phyloP scores from a whole-genome alignment of 2,888 invertebrate genomes.

The Aspidiotus destructor region DNA sequence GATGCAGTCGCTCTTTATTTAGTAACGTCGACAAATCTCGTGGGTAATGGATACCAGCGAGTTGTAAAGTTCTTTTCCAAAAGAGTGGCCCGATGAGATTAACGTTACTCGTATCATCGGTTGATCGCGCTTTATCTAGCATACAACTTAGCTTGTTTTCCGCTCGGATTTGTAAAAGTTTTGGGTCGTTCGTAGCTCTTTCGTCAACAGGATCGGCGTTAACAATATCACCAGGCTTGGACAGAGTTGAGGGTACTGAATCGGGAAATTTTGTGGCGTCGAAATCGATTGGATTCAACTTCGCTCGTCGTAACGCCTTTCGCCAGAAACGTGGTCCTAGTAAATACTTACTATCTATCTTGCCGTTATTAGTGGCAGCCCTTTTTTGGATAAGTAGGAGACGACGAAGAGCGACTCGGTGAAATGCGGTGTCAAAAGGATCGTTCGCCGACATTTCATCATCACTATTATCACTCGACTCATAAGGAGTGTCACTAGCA shows the following conservation, averaged over 20 bases:
- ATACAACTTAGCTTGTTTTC: constrained; percentile 13
- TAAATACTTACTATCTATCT: constrained; percentile 18
- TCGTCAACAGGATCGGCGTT: background rate
- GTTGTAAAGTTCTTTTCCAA: constrained; percentile 18
- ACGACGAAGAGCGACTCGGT: constrained; percentile 13
- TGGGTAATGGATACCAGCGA: constrained; percentile 15
- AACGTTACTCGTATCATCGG: background rate
- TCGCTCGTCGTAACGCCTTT: constrained; percentile 11
- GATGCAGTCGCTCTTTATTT: background rate
- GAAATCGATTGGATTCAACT: background rate
- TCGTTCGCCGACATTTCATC: background rate
- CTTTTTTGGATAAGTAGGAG: constrained; percentile 6
- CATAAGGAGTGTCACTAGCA: background rate
- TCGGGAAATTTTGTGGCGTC: background rate
- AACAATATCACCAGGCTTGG: background rate
- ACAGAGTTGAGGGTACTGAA: background rate
- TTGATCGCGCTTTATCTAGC: background rate
- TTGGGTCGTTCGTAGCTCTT: constrained; percentile 14
- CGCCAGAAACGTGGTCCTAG: constrained; percentile 22
- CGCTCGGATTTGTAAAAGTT: constrained; percentile 11
- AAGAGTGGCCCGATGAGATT: constrained; percentile 19
- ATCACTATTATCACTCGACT: background rate
- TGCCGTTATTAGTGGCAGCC: constrained; percentile 16
- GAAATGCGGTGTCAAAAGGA: constrained; percentile 15
- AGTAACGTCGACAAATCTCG: background rate